Evolutionary conservation across 2,113 vertebrate genomes (phyloP).

Genomic region (Sardina pilchardus): DNA sequence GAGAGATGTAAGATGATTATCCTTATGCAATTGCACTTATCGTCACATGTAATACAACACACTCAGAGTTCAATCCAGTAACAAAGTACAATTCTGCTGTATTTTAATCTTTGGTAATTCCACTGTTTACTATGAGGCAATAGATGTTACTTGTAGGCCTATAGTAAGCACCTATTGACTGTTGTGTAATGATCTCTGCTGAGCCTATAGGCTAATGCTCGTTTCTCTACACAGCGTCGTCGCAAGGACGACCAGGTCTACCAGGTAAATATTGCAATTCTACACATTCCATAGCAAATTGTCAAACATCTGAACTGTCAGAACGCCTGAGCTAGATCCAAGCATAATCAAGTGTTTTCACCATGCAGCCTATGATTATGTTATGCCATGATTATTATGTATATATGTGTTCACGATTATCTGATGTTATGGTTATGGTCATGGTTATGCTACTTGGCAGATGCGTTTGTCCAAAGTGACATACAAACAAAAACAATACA

Average conservation of each 20-base stretch:
- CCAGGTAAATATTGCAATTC: conserved; percentile 54
- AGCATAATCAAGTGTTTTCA: not conserved
- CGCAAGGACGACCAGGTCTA: conserved; percentile 62
- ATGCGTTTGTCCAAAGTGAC: too few species aligned
- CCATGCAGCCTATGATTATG: not conserved
- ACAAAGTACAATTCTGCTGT: not conserved
- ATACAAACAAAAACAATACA: too few species aligned
- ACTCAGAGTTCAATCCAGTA: not conserved
- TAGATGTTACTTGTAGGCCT: too few species aligned
- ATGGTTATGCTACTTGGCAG: too few species aligned
- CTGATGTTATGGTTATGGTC: too few species aligned
- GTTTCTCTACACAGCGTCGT: conserved; percentile 53
- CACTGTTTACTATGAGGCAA: not conserved
- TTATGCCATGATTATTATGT: too few species aligned
- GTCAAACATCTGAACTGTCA: not conserved
- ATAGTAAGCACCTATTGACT: not conserved
- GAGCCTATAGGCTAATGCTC: not conserved
- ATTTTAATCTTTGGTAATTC: not conserved
- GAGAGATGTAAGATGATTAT: conserved; percentile 51
- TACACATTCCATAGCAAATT: not conserved
- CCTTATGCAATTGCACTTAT: not conserved
- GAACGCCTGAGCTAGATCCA: too few species aligned
- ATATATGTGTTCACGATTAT: too few species aligned
- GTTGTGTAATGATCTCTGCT: not conserved
- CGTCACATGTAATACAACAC: not conserved